Conservation (phyloP, 2,888 invertebrate species). For the Bombylius discolor region DNA sequence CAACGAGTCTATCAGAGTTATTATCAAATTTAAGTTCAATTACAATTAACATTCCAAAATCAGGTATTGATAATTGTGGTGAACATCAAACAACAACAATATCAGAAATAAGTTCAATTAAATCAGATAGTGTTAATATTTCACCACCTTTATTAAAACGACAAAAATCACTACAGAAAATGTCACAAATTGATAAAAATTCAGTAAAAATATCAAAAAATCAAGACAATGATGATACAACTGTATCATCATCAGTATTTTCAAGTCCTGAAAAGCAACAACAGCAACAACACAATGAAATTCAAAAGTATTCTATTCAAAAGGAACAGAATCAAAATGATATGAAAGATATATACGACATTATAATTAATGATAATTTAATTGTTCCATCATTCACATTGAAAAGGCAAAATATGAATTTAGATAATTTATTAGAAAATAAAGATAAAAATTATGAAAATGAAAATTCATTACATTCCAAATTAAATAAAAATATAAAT, state of each 20-base stretch:
- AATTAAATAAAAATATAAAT: slow-evolving; percentile 12
- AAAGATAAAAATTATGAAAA: slow-evolving; percentile 18
- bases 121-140: slow-evolving; percentile 8
- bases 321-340: no score
- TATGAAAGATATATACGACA: no score
- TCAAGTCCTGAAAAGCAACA: slow-evolving; percentile 21
- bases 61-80: slow-evolving; percentile 6
- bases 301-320: no score
- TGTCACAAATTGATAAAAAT: neutral
- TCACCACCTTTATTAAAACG: neutral
- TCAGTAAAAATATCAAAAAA: neutral
- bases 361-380: no score
- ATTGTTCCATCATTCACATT: no score
- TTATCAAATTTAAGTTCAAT: slow-evolving; percentile 24
- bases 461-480: slow-evolving; percentile 9
- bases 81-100: slow-evolving; percentile 7
- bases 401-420: no score
- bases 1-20: slow-evolving; percentile 17
- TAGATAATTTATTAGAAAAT: no score
- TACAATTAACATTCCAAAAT: slow-evolving; percentile 19
- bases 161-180: neutral
- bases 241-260: slow-evolving; percentile 23
- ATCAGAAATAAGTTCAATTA: slow-evolving; percentile 20
- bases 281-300: neutral
- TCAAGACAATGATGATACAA: slow-evolving; percentile 21